Evolutionary conservation across 2,113 vertebrate genomes (phyloP), one percentile per base, ranked within the genome.

Genomic region (Zootoca vivipara): DNA sequence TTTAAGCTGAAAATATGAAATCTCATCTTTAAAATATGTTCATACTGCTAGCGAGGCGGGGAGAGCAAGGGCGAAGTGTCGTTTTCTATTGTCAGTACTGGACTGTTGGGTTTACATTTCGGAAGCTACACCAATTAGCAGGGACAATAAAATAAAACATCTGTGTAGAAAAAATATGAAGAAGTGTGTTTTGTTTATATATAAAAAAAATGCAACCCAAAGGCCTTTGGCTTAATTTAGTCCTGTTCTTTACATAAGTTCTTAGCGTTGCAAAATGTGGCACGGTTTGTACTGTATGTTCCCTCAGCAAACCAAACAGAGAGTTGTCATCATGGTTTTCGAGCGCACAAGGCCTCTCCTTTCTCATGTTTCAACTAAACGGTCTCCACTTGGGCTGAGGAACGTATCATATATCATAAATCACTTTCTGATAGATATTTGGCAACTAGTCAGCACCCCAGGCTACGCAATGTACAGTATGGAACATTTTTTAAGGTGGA

Each of bases 331-430:
- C 94, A 87, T 94, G 95, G 94, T 97, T 98, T 72, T 96, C 94
- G 93, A 97, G 96, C 94, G 95, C 96, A 96, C 96, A 96, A 97
- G 96, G 97, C 97, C 96, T 98, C 96, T 96, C 96, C 94, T 97
- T 96, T 96, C 98, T 98, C 98, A 96, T 97, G 97, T 98, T 98
- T 98, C 98, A 98, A 95, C 98, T 97, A 96, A 98, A 97, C 97
- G 97, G 97, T 97, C 97, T 97, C 97, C 96, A 96, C 97, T 97
- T 96, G 96, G 97, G 97, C 98, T 96, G 94, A 97, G 97, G 97
- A 98, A 98, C 97, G 94, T 98, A 99, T 98, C 97, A 97, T 97
- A 97, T 97, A 94, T 97, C 98, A 98, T 99, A 99, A 99, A 99
- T 99, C 98, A 98, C 97, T 92, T 92, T 93, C 97, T 97, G 98